Conservation (phyloP, 2,797 vertebrate species). For the Sphenopsis melanotis region DNA sequence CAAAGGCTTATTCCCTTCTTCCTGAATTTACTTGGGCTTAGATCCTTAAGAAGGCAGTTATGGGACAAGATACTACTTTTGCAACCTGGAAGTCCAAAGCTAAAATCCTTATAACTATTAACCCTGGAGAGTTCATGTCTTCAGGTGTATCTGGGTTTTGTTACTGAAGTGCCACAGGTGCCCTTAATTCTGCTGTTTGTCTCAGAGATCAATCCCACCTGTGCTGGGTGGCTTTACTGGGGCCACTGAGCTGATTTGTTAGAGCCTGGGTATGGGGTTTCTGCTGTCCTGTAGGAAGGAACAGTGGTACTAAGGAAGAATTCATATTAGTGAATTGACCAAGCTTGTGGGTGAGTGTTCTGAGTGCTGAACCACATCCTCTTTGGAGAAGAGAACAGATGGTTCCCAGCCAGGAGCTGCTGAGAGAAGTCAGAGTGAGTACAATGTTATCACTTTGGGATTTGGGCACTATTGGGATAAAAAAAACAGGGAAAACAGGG, state of each 20-base stretch:
- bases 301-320: rapidly evolving
- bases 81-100: background rate
- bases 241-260: rapidly evolving
- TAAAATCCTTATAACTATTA: background rate
- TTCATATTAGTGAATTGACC: background rate
- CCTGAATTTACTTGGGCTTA: background rate
- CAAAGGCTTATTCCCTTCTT: background rate
- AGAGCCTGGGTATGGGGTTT: rapidly evolving
- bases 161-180: background rate
- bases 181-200: background rate
- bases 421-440: background rate
- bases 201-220: background rate
- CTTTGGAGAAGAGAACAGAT: background rate
- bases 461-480: rapidly evolving
- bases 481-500: background rate
- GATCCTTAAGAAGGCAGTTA: background rate
- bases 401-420: background rate
- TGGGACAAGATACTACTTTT: background rate
- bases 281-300: rapidly evolving
- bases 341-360: rapidly evolving
- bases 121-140: too few relatives aligned
- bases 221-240: rapidly evolving
- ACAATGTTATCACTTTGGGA: background rate
- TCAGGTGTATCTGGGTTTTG: background rate
- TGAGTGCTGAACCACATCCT: rapidly evolving